A percentile compares a stretch with the other conserved stretches of the same genome.
Conservation (phyloP, 2,888 invertebrate genomes). For the Macrosoma leucophasiata region DNA sequence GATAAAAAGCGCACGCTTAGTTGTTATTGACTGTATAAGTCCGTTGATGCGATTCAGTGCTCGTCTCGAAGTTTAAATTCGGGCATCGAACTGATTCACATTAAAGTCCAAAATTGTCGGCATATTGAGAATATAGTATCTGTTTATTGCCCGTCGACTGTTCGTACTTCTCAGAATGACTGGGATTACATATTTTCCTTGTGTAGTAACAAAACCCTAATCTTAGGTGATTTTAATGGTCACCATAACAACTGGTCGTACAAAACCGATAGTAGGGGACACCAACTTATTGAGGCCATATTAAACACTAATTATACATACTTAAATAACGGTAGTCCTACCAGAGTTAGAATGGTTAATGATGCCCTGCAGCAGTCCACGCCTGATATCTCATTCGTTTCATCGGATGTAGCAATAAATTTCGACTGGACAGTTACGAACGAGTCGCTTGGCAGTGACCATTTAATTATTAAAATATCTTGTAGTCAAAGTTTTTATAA, state of each 20-base stretch:
- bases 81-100: conserved; percentile 10
- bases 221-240: conserved; percentile 17
- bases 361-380: conserved; percentile 8
- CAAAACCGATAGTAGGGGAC: conserved; percentile 15
- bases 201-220: conserved; percentile 1
- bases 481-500: too few species aligned
- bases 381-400: conserved; percentile 14
- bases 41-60: background rate
- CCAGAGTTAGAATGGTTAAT: conserved; percentile 10
- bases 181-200: conserved; percentile 16
- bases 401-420: conserved; percentile 7
- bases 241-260: conserved; percentile 18
- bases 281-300: conserved; percentile 11
- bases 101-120: conserved; percentile 15
- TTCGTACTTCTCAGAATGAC: conserved; percentile 9
- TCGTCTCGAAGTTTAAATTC: background rate
- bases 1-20: too few species aligned
- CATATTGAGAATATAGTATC: conserved; percentile 14
- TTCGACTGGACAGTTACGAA: conserved; percentile 14
- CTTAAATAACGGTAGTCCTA: conserved; percentile 14
- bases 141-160: conserved; percentile 13
- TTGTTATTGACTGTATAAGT: too few species aligned
- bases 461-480: conserved; percentile 7
- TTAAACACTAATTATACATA: conserved; percentile 7
- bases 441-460: conserved; percentile 18